Percentiles rank a stretch among this genome's conserved stretches.
Conservation (phyloP, 2,888 invertebrate genomes). For the Cryptophagus acutangulus region DNA sequence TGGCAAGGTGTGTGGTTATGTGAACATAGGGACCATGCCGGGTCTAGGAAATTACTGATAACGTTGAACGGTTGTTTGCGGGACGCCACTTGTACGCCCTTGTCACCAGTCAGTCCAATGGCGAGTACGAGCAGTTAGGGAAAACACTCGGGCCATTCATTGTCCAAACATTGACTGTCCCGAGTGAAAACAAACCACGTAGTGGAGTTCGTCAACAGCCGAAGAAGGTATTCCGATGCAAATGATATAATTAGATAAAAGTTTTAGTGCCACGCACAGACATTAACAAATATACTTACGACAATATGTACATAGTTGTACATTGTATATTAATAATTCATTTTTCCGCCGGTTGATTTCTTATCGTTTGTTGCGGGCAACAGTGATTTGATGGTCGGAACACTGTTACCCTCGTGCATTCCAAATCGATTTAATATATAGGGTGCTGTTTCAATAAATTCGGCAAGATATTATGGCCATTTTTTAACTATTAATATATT, state of each 20-base stretch:
- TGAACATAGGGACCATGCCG: slow-evolving; percentile 95
- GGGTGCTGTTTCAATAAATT: slow-evolving; percentile 6
- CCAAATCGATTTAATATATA: neutral
- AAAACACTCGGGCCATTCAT: slow-evolving; percentile 54
- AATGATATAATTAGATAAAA: slow-evolving; percentile 4
- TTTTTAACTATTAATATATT: no score
- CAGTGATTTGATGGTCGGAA: slow-evolving; percentile 16
- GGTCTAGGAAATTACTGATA: slow-evolving; percentile 78
- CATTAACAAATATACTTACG: slow-evolving; percentile 40
- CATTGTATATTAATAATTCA: slow-evolving; percentile 38
- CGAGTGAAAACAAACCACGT: slow-evolving; percentile 34
- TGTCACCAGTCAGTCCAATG: slow-evolving; percentile 79
- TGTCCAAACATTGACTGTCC: slow-evolving; percentile 48
- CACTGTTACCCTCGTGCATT: no score
- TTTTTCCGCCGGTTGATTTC: slow-evolving; percentile 16
- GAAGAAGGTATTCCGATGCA: neutral
- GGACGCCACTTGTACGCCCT: slow-evolving; percentile 79
- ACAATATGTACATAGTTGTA: slow-evolving; percentile 51
- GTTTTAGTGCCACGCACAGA: slow-evolving; percentile 37
- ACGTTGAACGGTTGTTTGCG: slow-evolving; percentile 87
- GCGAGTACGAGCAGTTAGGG: slow-evolving; percentile 92
- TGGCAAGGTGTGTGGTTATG: slow-evolving; percentile 99
- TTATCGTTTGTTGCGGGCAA: slow-evolving; percentile 15
- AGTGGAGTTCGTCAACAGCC: slow-evolving; percentile 1
- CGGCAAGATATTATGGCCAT: neutral